A percentile compares a stretch with the other conserved stretches of the same genome.
Conservation (phyloP, 2,113 vertebrate genomes). For the Jaculus jaculus region DNA sequence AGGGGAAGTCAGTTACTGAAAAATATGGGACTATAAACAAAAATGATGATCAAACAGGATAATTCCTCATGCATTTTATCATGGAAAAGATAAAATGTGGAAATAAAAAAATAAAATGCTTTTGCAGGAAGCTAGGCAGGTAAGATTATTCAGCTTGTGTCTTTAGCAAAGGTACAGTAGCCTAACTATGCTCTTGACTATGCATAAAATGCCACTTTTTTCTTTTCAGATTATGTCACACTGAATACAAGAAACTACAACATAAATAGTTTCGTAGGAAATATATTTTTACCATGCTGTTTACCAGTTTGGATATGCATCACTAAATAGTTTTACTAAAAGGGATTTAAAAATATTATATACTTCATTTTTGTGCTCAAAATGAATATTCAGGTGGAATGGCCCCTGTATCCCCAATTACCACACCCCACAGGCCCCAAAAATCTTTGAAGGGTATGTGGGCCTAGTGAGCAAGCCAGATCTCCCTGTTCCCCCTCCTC, state of each 20-base stretch:
- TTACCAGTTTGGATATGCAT: neutral
- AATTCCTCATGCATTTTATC: slow-evolving; percentile 46
- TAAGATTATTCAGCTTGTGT: slow-evolving; percentile 49
- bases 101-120: slow-evolving; percentile 15
- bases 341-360: slow-evolving; percentile 1
- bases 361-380: slow-evolving; percentile 8
- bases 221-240: neutral
- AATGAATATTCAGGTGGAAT: too few species aligned
- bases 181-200: slow-evolving; percentile 35
- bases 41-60: slow-evolving; percentile 35
- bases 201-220: slow-evolving; percentile 22
- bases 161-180: neutral
- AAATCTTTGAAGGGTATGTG: too few species aligned
- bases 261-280: slow-evolving; percentile 26
- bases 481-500: too few species aligned
- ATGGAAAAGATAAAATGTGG: slow-evolving; percentile 45
- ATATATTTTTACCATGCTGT: slow-evolving; percentile 25
- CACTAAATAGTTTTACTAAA: neutral
- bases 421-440: too few species aligned
- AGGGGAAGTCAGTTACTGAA: slow-evolving; percentile 46
- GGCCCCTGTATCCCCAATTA: too few species aligned
- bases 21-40: slow-evolving; percentile 49
- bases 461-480: too few species aligned
- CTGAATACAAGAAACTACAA: neutral
- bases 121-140: neutral